Base-by-base conservation (phyloP, 2,113 vertebrate species). In the Eublepharis macularius region DNA sequence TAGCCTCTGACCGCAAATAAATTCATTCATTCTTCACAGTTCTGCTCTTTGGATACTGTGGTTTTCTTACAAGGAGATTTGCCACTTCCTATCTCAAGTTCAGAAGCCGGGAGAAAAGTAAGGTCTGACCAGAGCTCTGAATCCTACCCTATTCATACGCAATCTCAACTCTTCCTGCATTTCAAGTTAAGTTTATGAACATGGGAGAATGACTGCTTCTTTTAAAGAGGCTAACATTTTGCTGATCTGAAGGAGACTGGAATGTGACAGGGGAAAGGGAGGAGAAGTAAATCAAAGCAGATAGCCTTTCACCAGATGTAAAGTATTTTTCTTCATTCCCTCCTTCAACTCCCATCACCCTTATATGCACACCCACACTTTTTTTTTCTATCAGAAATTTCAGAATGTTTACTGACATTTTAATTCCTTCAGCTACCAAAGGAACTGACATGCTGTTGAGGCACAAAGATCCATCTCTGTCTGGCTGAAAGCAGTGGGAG, bases 241-340 rank as follows among this genome's bases (percentile, higher is more conserved):
- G 95, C 95, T 97, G 96, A 96, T 97, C 96, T 94, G 92, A 96
- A 95, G 94, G 93, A 95, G 92, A 92, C 85, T 96, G 97, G 96
- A 97, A 97, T 97, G 97, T 97, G 96, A 96, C 96, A 96, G 95
- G 94, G 95, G 93, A 96, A 96, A 95, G 96, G 96, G 96, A 97
- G 96, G 96, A 96, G 96, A 96, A 96, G 95, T 96, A 97, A 97
- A 97, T 97, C 97, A 97, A 97, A 95, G 94, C 91, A 91, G 93
- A 95, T 94, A 97, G 95, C 95, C 95, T 92, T 97, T 97, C 96
- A 95, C 97, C 96, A 97, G 97, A 97, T 96, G 96, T 96, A 97
- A 95, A 94, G 94, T 95, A 97, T 96, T 97, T 97, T 96, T 96
- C 95, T 96, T 96, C 91, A 63, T 80, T 32, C 34, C 39, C 54